Evolutionary conservation across 2,113 vertebrate genomes (phyloP), one percentile per base, ranked within the genome.

Genomic region (Theristicus caerulescens): DNA sequence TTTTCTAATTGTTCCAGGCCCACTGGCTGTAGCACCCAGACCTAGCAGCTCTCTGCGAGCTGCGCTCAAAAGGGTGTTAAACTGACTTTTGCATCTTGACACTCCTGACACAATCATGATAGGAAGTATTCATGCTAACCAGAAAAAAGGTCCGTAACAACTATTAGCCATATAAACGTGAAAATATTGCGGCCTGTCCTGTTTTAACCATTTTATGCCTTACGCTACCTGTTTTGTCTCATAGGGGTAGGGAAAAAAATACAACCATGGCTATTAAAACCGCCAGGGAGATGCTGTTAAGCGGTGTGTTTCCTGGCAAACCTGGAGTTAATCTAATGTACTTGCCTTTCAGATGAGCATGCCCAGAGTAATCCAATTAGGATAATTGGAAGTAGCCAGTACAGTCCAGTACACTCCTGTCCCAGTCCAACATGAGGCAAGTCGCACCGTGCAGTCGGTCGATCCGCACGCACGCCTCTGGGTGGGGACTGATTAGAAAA

Each of bases 281-380:
- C 22, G n/a, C n/a, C 82, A 82, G 49, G 62, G 46, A 94, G 59
- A 70, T 73, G 65, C 26, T 84, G 36, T 24, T 66, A 70, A 67
- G 46, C 0, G 0, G 34, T 3, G 5, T 13, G 19, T 44, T 90
- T 86, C 69, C 88, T 77, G 59, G 81, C 7, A 59, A 71, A 18
- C 34, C 51, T 46, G 36, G 65, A 86, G 86, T 64, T 96, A 90
- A 96, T 65, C 44, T 65, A 22, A 82, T 74, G 38, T 54, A 58
- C 27, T 81, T 70, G 58, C 6, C 80, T 69, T 67, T 59, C 64
- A 80, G 72, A 59, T 78, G 76, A 93, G 52, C 24, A 70, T 34
- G 64, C 59, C 76, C 24, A 34, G 22, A 46, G 8, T 76, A 95
- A 96, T 93, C 83, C 79, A 89, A 59, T 94, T 92, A 86, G 69